Base-by-base conservation (phyloP, 2,888 invertebrate genomes). In the Tupiocoris notatus region DNA sequence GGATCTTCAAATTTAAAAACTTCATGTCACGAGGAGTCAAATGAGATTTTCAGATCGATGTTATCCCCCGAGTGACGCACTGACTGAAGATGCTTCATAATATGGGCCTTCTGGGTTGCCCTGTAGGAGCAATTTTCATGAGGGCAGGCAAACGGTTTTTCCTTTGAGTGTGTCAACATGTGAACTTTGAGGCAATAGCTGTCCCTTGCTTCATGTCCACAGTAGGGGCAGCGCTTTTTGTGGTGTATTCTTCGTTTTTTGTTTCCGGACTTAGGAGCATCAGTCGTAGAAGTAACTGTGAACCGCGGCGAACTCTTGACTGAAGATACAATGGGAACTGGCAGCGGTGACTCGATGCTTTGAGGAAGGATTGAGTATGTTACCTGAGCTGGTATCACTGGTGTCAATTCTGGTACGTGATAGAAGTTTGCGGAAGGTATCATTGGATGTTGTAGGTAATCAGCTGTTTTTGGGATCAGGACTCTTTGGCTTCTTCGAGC, bases 101-200 rank as follows among this genome's bases (percentile, higher is more conserved):
- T 9, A 57, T 73, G 73, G 21, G 73, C 73, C 0, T 21, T 39
- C 22, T 73, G 73, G 17, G 73, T 25, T 18, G 73, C 73, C 18
- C 73, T 24, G 63, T 73, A 73, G 16, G 0, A 0, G 17, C 73
- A 73, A 6, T 61, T 21, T n/a, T 54, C 6, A 39, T 39, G 12
- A 12, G 39, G 39, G 62, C 73, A 73, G 1, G 54, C 39, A 16
- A 62, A 73, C 9, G 73, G 73, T 39, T 73, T 73, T 54, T 73
- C 73, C 18, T 73, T 62, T 0, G 73, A 61, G 62, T 73, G 73
- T 6, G 54, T 73, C 23, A 62, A 24, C 22, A 73, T 54, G 54
- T 73, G 73, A 21, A 39, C 39, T 12, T 62, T 61, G 12, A 73
- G 63, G 62, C 39, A 61, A 20, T 39, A 63, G 7, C n/a, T 73